These are phyloP conservation scores for Chascanopsetta lugubris DNA, from an alignment of 2,113 vertebrate species.

Conservation along the genomic window DNA sequence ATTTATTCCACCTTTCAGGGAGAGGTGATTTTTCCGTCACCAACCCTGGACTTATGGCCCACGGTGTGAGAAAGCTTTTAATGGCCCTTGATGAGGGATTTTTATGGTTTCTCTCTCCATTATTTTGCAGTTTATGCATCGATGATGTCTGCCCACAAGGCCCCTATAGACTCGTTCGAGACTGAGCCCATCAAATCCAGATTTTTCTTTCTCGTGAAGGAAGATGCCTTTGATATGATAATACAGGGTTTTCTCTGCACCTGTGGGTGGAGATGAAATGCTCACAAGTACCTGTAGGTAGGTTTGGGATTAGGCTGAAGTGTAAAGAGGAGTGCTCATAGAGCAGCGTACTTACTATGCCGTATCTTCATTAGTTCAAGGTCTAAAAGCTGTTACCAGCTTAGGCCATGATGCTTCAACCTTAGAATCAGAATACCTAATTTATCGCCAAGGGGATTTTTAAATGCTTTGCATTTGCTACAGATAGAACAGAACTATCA, in stretches of 20 bases:
- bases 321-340: conserved; percentile 24
- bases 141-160: conserved; percentile 59
- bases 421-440: no score
- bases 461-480: no score
- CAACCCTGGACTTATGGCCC: conserved; percentile 59
- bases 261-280: conserved; percentile 53
- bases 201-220: conserved; percentile 56
- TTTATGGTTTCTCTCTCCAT: conserved; percentile 65
- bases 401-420: conserved; percentile 24
- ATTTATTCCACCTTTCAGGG: conserved; percentile 66
- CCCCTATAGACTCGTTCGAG: conserved; percentile 44
- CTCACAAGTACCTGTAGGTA: conserved; percentile 38
- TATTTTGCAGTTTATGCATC: conserved; percentile 73
- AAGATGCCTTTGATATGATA: conserved; percentile 73
- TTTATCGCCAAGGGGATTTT: no score
- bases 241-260: conserved; percentile 37
- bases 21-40: conserved; percentile 54
- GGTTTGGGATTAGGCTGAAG: conserved; percentile 36
- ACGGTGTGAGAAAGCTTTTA: conserved; percentile 67
- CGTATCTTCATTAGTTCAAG: background rate
- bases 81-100: conserved; percentile 65
- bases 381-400: conserved; percentile 5
- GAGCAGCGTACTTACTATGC: background rate
- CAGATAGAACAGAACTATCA: no score
- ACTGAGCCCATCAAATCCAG: conserved; percentile 66